Conservation (phyloP, 2,797 vertebrate genomes). For the Muraenolepis orangiensis region DNA sequence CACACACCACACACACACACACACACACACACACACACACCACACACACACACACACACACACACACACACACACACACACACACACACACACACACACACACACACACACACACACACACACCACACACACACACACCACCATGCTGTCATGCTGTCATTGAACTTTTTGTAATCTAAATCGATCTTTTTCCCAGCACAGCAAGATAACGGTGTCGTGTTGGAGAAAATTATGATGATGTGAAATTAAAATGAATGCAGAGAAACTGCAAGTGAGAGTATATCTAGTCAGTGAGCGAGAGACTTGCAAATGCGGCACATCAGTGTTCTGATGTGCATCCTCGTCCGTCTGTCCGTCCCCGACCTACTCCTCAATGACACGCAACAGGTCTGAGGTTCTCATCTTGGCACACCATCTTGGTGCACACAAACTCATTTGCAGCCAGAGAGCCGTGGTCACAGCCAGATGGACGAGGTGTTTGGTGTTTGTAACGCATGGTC, state of each 20-base stretch:
- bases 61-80: constrained; percentile 1
- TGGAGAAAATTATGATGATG: constrained; percentile 53
- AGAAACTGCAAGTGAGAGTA: constrained; percentile 37
- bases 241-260: constrained; percentile 34
- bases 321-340: no score
- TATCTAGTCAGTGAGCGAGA: no score
- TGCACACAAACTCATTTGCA: constrained; percentile 42
- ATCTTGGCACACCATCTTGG: no score
- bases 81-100: constrained; percentile 6
- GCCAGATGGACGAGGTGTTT: constrained; percentile 45
- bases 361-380: no score
- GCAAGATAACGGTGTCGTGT: constrained; percentile 56
- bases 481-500: constrained; percentile 34
- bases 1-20: no score
- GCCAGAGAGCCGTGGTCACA: no score
- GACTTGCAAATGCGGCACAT: constrained; percentile 51
- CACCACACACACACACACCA: constrained; percentile 7
- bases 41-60: no score
- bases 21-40: no score
- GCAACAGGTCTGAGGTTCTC: no score
- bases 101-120: constrained; percentile 14
- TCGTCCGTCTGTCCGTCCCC: no score
- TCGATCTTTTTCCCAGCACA: constrained; percentile 55
- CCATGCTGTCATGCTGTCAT: constrained; percentile 27
- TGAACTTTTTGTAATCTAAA: constrained; percentile 57